Evolutionary conservation across 64 coral and sea anemone genomes (phyloP), one percentile per base, ranked within the genome.

Genomic region (Hydrozoanthus tunicans): DNA sequence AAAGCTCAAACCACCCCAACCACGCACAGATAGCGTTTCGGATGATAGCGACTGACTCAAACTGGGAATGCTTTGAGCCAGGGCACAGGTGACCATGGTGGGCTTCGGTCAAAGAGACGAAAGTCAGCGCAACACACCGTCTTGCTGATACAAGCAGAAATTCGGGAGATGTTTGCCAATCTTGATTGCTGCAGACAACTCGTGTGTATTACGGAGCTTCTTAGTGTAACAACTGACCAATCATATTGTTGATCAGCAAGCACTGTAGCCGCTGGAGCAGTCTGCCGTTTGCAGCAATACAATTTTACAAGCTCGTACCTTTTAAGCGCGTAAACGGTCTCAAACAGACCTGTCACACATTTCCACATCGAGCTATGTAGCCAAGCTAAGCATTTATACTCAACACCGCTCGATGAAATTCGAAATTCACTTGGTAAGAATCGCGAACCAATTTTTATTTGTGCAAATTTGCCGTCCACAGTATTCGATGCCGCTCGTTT

Each of bases 1-100:
- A 6, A 99, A 96, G 51, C 84, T 99, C 25, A 77, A 84, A 56
- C 89, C 89, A 62, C 95, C 95, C 15, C 76, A 93, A 23, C 79
- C 91, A 23, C 89, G 56, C 52, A 43, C 86, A 79, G 79, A 62
- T 3, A 79, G 24, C 32, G 51, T 69, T 54, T 82, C 80, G 53
- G 90, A 92, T 4, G 93, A 94, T 15, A 94, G 90, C 71, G 93
- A 92, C 57, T 94, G 58, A 70, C 56, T 69, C 56, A 11, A 62
- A 65, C 79, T 13, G 25, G 4, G 72, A 8, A 51, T 76, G 43
- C 10, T 5, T 81, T 24, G 3, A 61, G n/a, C 32, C 9, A 5
- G 79, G 8, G 54, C n/a, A 6, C n/a, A 24, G 32, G n/a, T 81
- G 78, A 59, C 56, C n/a, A 80, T 53, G 43, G 9, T 77, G 51